Evolutionary conservation across 2,797 vertebrate genomes (phyloP).

Genomic region (Cirrhinus mrigala): DNA sequence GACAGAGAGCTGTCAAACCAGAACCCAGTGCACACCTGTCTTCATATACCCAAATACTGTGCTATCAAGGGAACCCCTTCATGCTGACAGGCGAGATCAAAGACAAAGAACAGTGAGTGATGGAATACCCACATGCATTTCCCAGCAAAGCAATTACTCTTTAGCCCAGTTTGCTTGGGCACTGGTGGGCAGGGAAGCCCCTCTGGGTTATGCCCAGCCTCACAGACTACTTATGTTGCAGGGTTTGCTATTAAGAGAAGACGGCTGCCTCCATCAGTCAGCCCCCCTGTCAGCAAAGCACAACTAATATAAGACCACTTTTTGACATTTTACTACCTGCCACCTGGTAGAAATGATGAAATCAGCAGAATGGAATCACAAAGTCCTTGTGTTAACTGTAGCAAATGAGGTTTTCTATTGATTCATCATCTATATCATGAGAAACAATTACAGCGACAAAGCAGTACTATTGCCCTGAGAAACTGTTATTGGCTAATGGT

Average conservation of each 20-base stretch:
- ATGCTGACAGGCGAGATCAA: slow-evolving; percentile 25
- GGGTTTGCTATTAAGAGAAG: slow-evolving; percentile 40
- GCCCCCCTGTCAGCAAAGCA: slow-evolving; percentile 27
- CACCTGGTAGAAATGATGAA: slow-evolving; percentile 22
- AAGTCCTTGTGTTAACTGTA: slow-evolving; percentile 19
- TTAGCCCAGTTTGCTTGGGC: slow-evolving; percentile 2
- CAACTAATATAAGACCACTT: slow-evolving; percentile 38
- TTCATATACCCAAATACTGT: slow-evolving; percentile 40
- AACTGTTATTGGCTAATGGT: slow-evolving; percentile 44
- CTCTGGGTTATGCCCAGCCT: slow-evolving; percentile 38
- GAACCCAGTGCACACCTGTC: slow-evolving; percentile 58
- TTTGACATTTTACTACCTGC: slow-evolving; percentile 24
- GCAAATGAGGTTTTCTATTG: slow-evolving; percentile 7
- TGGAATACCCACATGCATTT: background rate
- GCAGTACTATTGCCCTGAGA: slow-evolving; percentile 17
- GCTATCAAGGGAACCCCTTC: slow-evolving; percentile 26
- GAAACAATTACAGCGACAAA: slow-evolving; percentile 38
- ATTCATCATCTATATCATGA: slow-evolving; percentile 26
- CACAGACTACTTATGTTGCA: slow-evolving; percentile 41
- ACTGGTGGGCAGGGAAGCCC: slow-evolving; percentile 41
- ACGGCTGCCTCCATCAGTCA: slow-evolving; percentile 51
- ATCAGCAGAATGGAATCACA: slow-evolving; percentile 18
- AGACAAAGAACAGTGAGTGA: slow-evolving; percentile 17
- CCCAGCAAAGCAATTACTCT: slow-evolving; percentile 21
- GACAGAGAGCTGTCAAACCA: slow-evolving; percentile 13